These are phyloP conservation scores for Datnioides undecimradiatus DNA, from an alignment of 2,113 vertebrate species.

Conservation along the genomic window DNA sequence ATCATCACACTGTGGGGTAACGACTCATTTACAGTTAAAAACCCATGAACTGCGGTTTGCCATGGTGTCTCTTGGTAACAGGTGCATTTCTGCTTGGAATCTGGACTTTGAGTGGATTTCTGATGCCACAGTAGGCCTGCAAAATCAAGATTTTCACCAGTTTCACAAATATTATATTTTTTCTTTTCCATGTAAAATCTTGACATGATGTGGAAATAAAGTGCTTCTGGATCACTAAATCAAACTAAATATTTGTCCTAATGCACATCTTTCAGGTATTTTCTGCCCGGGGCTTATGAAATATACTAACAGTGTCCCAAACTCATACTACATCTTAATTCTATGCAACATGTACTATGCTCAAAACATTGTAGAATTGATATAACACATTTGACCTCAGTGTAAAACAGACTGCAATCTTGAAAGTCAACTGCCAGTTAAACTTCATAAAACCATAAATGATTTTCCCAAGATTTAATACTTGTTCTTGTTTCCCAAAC, in stretches of 20 bases:
- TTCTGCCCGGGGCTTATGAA: neutral
- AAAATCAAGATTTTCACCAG: neutral
- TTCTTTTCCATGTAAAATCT: neutral
- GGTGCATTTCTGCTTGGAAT: neutral
- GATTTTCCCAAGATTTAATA: neutral
- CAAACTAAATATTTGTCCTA: constrained; percentile 44
- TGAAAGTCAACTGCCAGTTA: neutral
- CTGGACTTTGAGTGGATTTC: neutral
- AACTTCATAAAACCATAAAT: neutral
- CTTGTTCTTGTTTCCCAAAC: neutral
- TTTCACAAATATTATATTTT: neutral
- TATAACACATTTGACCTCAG: neutral
- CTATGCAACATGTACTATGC: neutral
- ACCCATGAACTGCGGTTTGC: neutral
- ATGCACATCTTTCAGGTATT: neutral
- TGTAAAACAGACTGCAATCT: neutral
- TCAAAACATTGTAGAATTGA: neutral
- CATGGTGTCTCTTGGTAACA: neutral
- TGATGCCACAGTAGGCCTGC: neutral
- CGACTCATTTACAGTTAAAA: constrained; percentile 30
- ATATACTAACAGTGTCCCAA: neutral
- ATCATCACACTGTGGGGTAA: neutral
- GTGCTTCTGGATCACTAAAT: neutral
- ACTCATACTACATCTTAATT: neutral
- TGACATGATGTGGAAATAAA: constrained; percentile 24